Conservation (phyloP, 2,888 invertebrate species). For the Cantharis rufa region DNA sequence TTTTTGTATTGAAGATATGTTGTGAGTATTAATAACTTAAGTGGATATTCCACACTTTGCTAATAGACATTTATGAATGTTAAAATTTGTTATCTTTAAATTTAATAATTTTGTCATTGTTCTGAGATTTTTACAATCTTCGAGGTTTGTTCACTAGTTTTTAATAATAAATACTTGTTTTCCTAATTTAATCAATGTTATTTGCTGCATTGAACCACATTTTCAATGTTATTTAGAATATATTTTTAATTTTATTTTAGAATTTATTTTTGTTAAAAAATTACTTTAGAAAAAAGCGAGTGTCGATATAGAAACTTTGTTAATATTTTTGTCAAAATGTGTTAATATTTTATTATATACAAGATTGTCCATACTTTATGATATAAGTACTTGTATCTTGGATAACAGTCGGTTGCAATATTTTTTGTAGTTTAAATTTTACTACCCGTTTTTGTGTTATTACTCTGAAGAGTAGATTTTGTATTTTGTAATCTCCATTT, state of each 20-base stretch:
- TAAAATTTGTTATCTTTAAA: neutral
- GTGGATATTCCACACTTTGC: neutral
- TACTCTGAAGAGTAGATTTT: neutral
- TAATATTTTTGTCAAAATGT: neutral
- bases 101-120: neutral
- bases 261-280: neutral
- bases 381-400: neutral
- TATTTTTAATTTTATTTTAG: neutral
- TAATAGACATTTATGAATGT: neutral
- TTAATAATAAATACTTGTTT: neutral
- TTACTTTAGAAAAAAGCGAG: neutral
- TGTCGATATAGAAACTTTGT: neutral
- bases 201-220: neutral
- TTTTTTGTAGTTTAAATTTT: neutral
- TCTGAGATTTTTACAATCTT: neutral
- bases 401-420: neutral
- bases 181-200: neutral
- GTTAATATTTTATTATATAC: neutral
- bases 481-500: neutral
- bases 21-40: neutral
- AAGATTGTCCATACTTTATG: neutral
- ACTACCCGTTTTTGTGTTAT: neutral
- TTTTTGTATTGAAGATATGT: neutral
- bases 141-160: neutral
- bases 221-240: neutral